A percentile compares a stretch with the other conserved stretches of the same genome.
Evolutionary conservation across 2,888 invertebrate species (phyloP).

Genomic region (Meganola albula): DNA sequence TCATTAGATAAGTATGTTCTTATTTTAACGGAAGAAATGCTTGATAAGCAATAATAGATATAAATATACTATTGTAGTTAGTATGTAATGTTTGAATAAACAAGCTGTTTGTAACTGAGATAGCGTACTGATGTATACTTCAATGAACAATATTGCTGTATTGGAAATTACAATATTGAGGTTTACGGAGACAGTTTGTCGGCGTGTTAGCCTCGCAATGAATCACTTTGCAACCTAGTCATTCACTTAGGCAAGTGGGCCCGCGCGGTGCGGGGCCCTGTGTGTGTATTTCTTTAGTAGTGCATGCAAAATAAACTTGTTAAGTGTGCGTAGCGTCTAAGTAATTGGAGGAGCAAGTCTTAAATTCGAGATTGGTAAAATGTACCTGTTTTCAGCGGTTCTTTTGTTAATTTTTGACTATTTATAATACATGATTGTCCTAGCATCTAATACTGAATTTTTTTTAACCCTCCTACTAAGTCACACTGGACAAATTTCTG

Average conservation of each 20-base stretch:
- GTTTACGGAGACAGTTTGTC: constrained; percentile 30
- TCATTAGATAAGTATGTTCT: constrained; percentile 48
- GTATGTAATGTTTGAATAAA: constrained; percentile 39
- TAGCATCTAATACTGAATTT: constrained; percentile 65
- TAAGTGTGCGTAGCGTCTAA: constrained; percentile 75
- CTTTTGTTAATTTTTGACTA: constrained; percentile 78
- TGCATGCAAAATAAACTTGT: constrained; percentile 72
- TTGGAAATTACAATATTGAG: constrained; percentile 31
- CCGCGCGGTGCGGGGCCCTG: constrained; percentile 28
- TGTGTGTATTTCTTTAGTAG: constrained; percentile 66
- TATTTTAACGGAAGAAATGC: constrained; percentile 40
- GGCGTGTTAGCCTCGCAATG: constrained; percentile 41
- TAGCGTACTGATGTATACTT: constrained; percentile 19
- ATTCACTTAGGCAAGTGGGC: constrained; percentile 68
- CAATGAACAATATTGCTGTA: constrained; percentile 32
- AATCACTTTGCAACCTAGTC: constrained; percentile 74
- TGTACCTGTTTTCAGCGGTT: constrained; percentile 77
- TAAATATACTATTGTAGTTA: constrained; percentile 46
- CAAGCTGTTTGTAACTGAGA: constrained; percentile 32
- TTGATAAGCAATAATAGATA: constrained; percentile 50
- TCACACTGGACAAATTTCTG: too few species aligned
- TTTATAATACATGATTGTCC: constrained; percentile 78
- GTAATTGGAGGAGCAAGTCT: constrained; percentile 63
- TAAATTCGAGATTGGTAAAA: constrained; percentile 74
- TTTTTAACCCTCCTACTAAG: constrained; percentile 20